phyloP scores from a whole-genome alignment of 2,113 vertebrate species.

The Corydoras maculifer region DNA sequence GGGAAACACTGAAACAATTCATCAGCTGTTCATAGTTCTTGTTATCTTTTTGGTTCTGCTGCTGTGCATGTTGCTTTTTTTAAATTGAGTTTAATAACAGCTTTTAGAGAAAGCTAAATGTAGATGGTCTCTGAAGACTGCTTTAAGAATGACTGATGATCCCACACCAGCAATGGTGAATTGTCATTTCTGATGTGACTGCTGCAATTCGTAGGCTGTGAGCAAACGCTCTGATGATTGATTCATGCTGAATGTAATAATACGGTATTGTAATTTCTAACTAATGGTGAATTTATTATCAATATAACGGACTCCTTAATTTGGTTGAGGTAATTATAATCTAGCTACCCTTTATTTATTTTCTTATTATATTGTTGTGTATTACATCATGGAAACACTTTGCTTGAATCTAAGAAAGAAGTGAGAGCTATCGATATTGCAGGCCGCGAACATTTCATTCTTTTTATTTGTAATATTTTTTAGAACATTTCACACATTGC shows the following conservation, averaged over 20 bases:
- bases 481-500: no score
- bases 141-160: slow-evolving; percentile 26
- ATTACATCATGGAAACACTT: slow-evolving; percentile 18
- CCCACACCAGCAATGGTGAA: slow-evolving; percentile 20
- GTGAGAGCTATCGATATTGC: no score
- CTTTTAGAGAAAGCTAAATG: no score
- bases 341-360: no score
- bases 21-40: no score
- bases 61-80: no score
- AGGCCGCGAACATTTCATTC: no score
- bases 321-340: background rate
- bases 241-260: slow-evolving; percentile 19
- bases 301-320: slow-evolving; percentile 28
- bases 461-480: no score
- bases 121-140: no score
- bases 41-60: no score
- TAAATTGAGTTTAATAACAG: no score
- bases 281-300: slow-evolving; percentile 33
- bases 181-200: slow-evolving; percentile 21
- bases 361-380: slow-evolving; percentile 13
- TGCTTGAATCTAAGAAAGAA: background rate
- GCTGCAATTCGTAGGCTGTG: slow-evolving; percentile 9
- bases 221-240: slow-evolving; percentile 25
- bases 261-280: slow-evolving; percentile 15
- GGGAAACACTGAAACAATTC: no score